phyloP scores from a whole-genome alignment of 2,113 vertebrate species.

The Gasterosteus nipponicus region DNA sequence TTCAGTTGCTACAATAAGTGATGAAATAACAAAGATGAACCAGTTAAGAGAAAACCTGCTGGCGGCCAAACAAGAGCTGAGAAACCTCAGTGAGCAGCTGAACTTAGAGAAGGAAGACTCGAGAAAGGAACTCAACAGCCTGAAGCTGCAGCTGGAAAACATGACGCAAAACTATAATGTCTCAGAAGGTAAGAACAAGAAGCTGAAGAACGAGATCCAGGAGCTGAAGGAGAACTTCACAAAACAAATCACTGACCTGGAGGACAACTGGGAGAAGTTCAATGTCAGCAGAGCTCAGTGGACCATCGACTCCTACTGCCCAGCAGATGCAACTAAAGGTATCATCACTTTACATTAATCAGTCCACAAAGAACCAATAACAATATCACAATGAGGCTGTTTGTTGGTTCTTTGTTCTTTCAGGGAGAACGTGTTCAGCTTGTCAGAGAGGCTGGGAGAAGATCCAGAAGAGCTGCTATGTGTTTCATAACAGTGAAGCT shows the following conservation, averaged over 20 bases:
- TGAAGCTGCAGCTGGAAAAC: not conserved
- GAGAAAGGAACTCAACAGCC: rapidly evolving
- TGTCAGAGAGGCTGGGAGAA: rapidly evolving
- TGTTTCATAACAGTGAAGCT: rapidly evolving
- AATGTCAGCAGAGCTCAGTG: constrained; percentile 20
- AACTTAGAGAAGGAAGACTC: not conserved
- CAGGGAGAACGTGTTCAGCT: rapidly evolving
- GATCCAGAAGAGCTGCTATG: not conserved
- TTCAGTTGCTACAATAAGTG: constrained; percentile 7
- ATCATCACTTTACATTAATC: not conserved
- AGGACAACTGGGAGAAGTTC: rapidly evolving
- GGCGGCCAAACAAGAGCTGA: not conserved
- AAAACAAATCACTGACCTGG: not conserved
- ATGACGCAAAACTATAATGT: not conserved
- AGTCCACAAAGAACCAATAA: not conserved
- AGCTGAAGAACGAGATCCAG: not conserved
- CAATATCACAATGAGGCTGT: not conserved
- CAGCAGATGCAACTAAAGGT: rapidly evolving
- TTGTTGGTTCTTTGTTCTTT: not conserved
- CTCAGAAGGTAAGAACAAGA: not conserved
- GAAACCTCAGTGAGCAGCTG: not conserved
- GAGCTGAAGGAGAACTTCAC: not conserved
- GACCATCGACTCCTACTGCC: constrained; percentile 50
- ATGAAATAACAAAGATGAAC: not conserved
- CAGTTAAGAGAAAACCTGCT: not conserved